phyloP scores from a whole-genome alignment of 2,113 vertebrate genomes.

The Brevimyrus niger region DNA sequence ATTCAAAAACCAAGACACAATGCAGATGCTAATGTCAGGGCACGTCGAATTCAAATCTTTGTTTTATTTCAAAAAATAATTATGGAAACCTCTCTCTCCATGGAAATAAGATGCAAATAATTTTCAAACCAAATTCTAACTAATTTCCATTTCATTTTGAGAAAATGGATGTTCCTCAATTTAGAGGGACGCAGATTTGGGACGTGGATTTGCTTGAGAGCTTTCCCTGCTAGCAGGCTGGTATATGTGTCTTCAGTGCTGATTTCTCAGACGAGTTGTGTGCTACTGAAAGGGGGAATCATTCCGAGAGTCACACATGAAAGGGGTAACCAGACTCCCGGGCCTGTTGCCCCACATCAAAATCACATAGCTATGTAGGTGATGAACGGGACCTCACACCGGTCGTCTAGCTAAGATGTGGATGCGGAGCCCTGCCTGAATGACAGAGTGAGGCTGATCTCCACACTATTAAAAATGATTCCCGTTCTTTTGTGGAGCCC shows the following conservation, averaged over 20 bases:
- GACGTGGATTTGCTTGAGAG: not conserved
- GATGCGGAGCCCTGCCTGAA: not conserved
- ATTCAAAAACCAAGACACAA: slow-evolving; percentile 6
- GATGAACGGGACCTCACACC: not conserved
- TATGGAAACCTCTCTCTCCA: not conserved
- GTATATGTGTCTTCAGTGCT: not conserved
- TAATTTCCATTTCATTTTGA: not conserved
- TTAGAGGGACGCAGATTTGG: not conserved
- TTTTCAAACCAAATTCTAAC: not conserved
- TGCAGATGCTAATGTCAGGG: not conserved
- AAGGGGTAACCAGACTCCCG: not conserved
- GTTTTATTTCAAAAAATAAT: not conserved
- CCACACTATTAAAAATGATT: not conserved
- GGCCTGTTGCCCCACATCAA: not conserved
- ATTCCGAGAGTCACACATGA: not conserved
- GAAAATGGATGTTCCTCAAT: not conserved
- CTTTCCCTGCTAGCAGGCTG: not conserved
- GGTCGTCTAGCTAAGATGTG: not conserved
- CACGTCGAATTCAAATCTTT: not conserved
- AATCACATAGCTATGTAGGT: not conserved
- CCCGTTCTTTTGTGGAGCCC: not conserved
- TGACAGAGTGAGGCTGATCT: not conserved
- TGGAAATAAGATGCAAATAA: not conserved
- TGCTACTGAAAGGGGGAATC: not conserved
- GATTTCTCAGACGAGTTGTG: not conserved